Evolutionary conservation across 2,888 invertebrate genomes (phyloP), one percentile per base, ranked within the genome.

Genomic region (Pomacea canaliculata): DNA sequence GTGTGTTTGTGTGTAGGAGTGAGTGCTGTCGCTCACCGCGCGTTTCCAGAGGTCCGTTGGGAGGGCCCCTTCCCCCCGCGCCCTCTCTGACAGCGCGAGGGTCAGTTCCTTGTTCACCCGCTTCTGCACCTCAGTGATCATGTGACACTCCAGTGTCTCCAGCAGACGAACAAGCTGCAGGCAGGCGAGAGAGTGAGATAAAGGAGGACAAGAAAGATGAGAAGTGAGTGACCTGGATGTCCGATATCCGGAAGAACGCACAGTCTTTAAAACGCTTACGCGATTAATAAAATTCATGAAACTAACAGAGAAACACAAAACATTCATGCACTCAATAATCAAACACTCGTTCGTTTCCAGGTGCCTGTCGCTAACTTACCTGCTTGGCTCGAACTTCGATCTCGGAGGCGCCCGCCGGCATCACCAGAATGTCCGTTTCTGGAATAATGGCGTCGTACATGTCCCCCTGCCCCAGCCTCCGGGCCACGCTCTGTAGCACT

Each of bases 21-120:
- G 37, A 37, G 37, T 37, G 37, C 37, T 37, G 37, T 37, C 5
- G 37, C 37, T 37, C 37, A 90, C 91, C 27, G 89, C 86, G 81
- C 84, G 85, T 79, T 90, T 90, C 91, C 91, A 91, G 49, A 91
- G 83, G 80, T 91, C 91, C n/a, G 89, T 90, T 0, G 91, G 89
- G 72, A 90, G 80, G n/a, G 87, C 87, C n/a, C 85, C 86, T 76
- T 91, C 91, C 75, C 90, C 91, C 16, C 90, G 69, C 0, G 85
- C 84, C 68, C 90, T 78, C 81, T 91, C 91, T 12, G 90, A 85
- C 27, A 90, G 74, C 19, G 88, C 89, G 71, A 90, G 77, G 37
- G 88, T 88, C 46, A 89, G 71, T 78, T 90, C 90, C 77, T 84
- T 84, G 59, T 84, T 80, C 63, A 90, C 76, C 76, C 87, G 85